phyloP scores from a whole-genome alignment of 2,888 invertebrate species.

The Papilio elwesi region DNA sequence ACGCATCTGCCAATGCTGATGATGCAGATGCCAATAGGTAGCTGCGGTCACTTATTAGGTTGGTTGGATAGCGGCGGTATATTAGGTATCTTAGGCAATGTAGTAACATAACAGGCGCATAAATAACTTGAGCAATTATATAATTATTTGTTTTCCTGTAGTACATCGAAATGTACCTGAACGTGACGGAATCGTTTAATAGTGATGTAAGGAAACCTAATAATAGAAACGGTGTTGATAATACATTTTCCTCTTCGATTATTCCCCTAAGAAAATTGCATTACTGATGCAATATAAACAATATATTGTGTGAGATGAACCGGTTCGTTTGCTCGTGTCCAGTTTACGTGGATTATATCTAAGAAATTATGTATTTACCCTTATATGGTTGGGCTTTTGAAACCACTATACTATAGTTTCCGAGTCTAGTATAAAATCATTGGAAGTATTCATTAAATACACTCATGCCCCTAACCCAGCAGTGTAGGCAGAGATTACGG shows the following conservation, averaged over 20 bases:
- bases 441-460: no score
- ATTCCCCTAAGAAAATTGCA: slow-evolving; percentile 28
- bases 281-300: slow-evolving; percentile 46
- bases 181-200: neutral
- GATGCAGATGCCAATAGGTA: no score
- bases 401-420: neutral
- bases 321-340: slow-evolving; percentile 30
- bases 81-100: no score
- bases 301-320: slow-evolving; percentile 45
- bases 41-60: no score
- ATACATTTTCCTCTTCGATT: slow-evolving; percentile 30
- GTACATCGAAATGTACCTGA: neutral
- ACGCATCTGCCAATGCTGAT: no score
- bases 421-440: no score
- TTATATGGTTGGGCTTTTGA: neutral
- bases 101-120: neutral
- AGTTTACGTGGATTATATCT: slow-evolving; percentile 22
- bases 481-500: no score
- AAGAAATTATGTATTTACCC: neutral
- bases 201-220: slow-evolving; percentile 23
- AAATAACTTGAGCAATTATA: neutral
- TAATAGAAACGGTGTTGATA: slow-evolving; percentile 22
- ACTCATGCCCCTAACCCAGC: no score
- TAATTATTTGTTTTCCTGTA: neutral
- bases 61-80: no score